Conservation (phyloP, 1,140 invertebrate species). For the Bombus sylvicola region DNA sequence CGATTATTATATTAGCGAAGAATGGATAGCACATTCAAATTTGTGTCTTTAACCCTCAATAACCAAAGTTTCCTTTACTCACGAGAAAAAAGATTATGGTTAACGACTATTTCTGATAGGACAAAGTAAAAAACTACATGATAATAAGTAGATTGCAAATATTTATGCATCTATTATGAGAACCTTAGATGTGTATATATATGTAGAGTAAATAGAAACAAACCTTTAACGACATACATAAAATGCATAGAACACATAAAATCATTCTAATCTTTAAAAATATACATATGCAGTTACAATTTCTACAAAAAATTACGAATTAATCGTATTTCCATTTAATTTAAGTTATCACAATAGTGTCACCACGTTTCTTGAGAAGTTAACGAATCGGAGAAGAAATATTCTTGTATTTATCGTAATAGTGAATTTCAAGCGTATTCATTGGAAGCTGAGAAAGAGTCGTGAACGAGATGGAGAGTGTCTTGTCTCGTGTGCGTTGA, state of each 20-base stretch:
- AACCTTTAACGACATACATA: not conserved
- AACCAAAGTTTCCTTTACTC: not conserved
- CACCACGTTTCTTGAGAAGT: not conserved
- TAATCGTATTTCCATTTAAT: too few relatives aligned
- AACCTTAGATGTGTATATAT: too few relatives aligned
- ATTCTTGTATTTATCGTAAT: conserved; percentile 44
- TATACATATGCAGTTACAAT: too few relatives aligned
- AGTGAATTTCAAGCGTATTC: conserved; percentile 49
- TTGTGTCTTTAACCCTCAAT: not conserved
- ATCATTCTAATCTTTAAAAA: not conserved
- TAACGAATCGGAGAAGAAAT: conserved; percentile 5
- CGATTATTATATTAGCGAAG: not conserved
- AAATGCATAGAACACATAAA: not conserved
- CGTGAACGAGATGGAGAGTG: not conserved
- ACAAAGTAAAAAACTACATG: not conserved
- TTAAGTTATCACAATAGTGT: too few relatives aligned
- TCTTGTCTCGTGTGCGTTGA: conserved; percentile 45
- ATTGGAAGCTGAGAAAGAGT: not conserved
- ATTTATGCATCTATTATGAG: too few relatives aligned
- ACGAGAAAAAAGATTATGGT: not conserved
- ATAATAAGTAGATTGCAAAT: not conserved
- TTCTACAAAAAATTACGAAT: too few relatives aligned
- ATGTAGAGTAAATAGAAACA: too few relatives aligned
- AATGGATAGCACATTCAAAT: not conserved
- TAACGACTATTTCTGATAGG: not conserved